Conservation (phyloP, 1,140 invertebrate genomes). For the Pantala flavescens region DNA sequence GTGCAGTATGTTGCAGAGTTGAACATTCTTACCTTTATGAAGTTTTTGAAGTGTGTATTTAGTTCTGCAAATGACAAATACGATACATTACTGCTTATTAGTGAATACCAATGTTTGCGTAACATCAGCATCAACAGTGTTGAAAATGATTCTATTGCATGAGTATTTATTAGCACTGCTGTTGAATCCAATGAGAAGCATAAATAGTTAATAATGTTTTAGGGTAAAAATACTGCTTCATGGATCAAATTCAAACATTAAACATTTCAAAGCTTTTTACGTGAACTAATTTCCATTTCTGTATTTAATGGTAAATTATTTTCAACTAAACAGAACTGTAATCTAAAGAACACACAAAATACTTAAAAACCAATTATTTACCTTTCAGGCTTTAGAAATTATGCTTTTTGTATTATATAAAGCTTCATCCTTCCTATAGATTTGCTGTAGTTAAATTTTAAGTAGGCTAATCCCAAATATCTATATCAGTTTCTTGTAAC, state of each 20-base stretch:
- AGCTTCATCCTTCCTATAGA: neutral
- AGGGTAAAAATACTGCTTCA: neutral
- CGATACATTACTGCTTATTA: neutral
- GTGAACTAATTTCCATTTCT: neutral
- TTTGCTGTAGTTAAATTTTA: neutral
- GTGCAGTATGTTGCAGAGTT: neutral
- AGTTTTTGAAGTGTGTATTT: conserved; percentile 10
- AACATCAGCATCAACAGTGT: neutral
- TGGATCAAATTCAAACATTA: too few relatives aligned
- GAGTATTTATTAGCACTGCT: neutral
- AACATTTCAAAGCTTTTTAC: too few relatives aligned
- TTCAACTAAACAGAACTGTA: neutral
- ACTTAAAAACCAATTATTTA: neutral
- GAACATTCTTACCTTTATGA: neutral
- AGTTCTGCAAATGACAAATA: neutral
- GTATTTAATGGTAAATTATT: neutral
- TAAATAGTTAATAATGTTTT: neutral
- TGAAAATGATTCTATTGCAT: neutral
- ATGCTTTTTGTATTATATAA: neutral
- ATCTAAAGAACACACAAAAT: too few relatives aligned
- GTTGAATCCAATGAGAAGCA: neutral
- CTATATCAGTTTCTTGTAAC: neutral
- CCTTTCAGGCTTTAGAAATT: neutral
- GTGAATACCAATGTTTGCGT: neutral
- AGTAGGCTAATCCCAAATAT: neutral